Evolutionary conservation across 2,797 vertebrate species (phyloP).

Genomic region (Chrosomus eos): DNA sequence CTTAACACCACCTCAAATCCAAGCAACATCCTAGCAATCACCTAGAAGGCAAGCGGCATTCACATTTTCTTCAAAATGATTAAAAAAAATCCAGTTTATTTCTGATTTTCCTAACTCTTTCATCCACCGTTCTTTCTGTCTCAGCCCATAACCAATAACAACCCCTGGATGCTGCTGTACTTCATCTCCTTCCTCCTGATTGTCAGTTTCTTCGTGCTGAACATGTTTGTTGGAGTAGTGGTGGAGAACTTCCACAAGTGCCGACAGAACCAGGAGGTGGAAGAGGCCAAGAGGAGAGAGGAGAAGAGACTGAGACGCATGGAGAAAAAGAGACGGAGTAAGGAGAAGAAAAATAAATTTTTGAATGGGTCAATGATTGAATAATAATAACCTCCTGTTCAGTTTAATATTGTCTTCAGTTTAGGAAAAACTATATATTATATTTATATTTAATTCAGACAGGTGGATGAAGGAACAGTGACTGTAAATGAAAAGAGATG

Average conservation of each 20-base stretch:
- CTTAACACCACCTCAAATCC: background rate
- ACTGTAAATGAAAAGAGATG: background rate
- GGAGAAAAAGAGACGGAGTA: conserved; percentile 87
- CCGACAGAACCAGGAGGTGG: conserved; percentile 84
- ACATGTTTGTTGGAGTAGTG: conserved; percentile 92
- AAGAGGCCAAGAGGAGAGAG: conserved; percentile 81
- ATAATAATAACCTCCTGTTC: background rate
- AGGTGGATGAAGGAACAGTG: background rate
- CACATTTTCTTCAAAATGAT: background rate
- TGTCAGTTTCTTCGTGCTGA: conserved; percentile 91
- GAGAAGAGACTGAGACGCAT: conserved; percentile 82
- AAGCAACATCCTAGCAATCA: background rate
- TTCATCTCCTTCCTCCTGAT: conserved; percentile 93
- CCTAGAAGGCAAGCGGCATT: background rate
- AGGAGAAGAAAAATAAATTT: conserved; percentile 60
- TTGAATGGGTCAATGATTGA: background rate
- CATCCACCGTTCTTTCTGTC: background rate
- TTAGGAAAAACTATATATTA: background rate
- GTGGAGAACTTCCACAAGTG: conserved; percentile 94
- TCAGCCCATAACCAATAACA: conserved; percentile 74
- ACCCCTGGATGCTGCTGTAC: conserved; percentile 92
- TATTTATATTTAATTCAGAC: no score
- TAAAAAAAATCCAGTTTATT: background rate
- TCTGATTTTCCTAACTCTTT: background rate
- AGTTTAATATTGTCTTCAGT: background rate